A percentile compares a stretch with the other conserved stretches of the same genome.
phyloP scores from a whole-genome alignment of 1,140 invertebrate genomes.

The Protaetia brevitarsis region DNA sequence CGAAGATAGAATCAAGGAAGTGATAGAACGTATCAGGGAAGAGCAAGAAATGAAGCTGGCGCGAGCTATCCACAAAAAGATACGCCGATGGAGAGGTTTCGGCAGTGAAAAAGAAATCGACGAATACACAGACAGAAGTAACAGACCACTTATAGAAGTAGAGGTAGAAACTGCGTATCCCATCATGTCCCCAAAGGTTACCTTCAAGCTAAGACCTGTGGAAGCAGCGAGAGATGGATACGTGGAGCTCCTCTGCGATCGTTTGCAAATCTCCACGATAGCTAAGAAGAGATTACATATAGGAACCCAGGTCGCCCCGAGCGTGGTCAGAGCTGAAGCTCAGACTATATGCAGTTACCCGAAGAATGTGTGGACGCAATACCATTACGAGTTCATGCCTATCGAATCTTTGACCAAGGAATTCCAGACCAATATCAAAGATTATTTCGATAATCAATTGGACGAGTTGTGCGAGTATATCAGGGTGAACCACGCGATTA shows the following conservation, averaged over 20 bases:
- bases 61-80: constrained; percentile 58
- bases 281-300: constrained; percentile 54
- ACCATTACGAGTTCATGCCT: constrained; percentile 45
- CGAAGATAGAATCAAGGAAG: constrained; percentile 48
- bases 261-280: constrained; percentile 58
- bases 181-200: constrained; percentile 50
- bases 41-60: constrained; percentile 61
- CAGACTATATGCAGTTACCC: constrained; percentile 65
- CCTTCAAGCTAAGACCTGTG: constrained; percentile 52
- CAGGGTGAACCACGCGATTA: constrained; percentile 58
- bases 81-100: constrained; percentile 58
- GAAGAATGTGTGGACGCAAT: constrained; percentile 64
- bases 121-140: constrained; percentile 51
- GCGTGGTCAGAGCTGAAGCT: constrained; percentile 50
- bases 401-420: constrained; percentile 31
- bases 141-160: constrained; percentile 58
- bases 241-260: constrained; percentile 57
- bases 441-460: constrained; percentile 39
- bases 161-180: constrained; percentile 63
- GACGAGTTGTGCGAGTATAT: constrained; percentile 49
- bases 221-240: constrained; percentile 63
- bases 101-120: constrained; percentile 65
- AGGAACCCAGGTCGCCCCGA: constrained; percentile 52
- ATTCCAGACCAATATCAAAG: constrained; percentile 51
- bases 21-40: constrained; percentile 57